Conservation (phyloP, 1,140 invertebrate genomes). For the Drosophila tsacasi region DNA sequence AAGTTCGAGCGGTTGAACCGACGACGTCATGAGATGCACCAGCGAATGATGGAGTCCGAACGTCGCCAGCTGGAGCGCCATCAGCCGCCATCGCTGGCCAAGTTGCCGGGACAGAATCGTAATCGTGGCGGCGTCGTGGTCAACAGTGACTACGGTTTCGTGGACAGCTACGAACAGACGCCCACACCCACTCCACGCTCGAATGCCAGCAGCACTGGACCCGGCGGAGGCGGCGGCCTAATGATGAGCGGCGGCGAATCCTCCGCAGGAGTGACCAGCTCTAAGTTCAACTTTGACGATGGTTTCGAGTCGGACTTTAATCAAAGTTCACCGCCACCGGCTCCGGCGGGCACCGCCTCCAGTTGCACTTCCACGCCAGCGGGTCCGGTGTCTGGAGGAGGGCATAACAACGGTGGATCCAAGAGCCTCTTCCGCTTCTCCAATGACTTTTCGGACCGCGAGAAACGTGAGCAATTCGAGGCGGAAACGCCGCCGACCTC, state of each 20-base stretch:
- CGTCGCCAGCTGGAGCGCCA: conserved; percentile 68
- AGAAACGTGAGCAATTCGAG: conserved; percentile 74
- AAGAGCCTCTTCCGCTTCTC: conserved; percentile 86
- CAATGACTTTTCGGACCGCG: conserved; percentile 87
- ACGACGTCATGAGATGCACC: conserved; percentile 80
- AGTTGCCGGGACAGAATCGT: conserved; percentile 59
- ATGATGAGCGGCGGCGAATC: conserved; percentile 72
- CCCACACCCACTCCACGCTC: conserved; percentile 76
- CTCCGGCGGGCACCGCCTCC: conserved; percentile 78
- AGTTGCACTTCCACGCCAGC: conserved; percentile 80
- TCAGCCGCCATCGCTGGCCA: conserved; percentile 52
- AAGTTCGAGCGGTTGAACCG: conserved; percentile 82
- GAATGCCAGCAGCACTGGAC: conserved; percentile 73
- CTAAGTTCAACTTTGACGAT: conserved; percentile 83
- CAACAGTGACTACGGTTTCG: conserved; percentile 78
- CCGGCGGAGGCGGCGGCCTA: conserved; percentile 8
- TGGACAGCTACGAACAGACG: conserved; percentile 82
- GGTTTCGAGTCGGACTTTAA: conserved; percentile 85
- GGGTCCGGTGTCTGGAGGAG: conserved; percentile 51
- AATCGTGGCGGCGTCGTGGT: conserved; percentile 49
- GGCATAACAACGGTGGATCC: conserved; percentile 40
- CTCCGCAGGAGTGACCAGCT: conserved; percentile 49
- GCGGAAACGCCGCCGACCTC: conserved; percentile 51
- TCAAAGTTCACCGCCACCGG: conserved; percentile 78
- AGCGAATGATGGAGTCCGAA: conserved; percentile 80